Conservation (phyloP, 2,888 invertebrate species). For the Acrocyrtus sp. region DNA sequence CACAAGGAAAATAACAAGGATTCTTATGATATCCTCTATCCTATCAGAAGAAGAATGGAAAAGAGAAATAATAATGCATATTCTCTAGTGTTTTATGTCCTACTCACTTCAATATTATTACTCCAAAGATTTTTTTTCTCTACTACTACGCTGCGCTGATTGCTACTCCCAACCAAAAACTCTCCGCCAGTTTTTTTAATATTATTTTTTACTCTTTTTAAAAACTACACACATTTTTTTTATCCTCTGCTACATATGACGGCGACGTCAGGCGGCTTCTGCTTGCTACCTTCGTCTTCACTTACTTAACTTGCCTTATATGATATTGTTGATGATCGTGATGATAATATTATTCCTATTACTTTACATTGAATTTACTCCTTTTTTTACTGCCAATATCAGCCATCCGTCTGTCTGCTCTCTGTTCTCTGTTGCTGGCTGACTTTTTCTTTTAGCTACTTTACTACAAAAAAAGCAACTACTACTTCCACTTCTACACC, state of each 20-base stretch:
- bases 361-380: conserved; percentile 16
- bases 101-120: conserved; percentile 47
- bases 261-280: conserved; percentile 42
- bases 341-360: conserved; percentile 21
- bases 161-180: conserved; percentile 18
- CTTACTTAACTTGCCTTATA: background rate
- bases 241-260: background rate
- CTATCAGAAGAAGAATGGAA: no score
- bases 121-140: conserved; percentile 41
- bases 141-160: conserved; percentile 20
- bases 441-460: conserved; percentile 27
- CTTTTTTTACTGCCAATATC: conserved; percentile 25
- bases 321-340: conserved; percentile 3
- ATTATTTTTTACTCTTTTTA: background rate
- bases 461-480: background rate
- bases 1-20: no score
- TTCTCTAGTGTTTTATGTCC: conserved; percentile 46
- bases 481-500: background rate
- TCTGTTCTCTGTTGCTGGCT: conserved; percentile 46
- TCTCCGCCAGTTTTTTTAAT: no score
- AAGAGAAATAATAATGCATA: conserved; percentile 46
- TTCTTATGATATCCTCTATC: no score
- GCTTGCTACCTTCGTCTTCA: conserved; percentile 2
- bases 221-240: background rate
- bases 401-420: conserved; percentile 34